Evolutionary conservation across 1,140 invertebrate genomes (phyloP), one percentile per base, ranked within the genome.

Genomic region (Propsilocerus akamusi): DNA sequence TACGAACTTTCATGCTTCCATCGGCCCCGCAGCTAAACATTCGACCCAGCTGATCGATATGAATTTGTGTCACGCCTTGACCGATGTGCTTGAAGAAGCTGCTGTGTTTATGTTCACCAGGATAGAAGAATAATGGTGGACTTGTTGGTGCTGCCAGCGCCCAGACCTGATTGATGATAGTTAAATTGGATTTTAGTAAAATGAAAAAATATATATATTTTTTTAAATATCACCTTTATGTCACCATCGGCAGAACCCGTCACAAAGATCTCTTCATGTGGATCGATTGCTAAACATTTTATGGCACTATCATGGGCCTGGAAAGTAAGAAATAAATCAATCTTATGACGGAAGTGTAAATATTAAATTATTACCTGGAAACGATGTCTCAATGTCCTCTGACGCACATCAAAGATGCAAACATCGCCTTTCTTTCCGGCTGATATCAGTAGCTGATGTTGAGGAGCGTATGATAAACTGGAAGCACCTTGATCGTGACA

Each of bases 231-330:
- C 66, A 96, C 94, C 80, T 98, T 98, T 54, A 99, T 95, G 69
- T 98, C 93, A 22, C 96, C 96, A 68, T 99, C 95, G n/a, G 91
- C 88, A 30, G 94, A 89, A 26, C 95, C 96, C 49, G 94, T 94
- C 7, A 92, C 91, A 67, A 97, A 97, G 66, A 88, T 90, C 68
- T 98, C 93, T 70, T 98, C 92, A 49, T 83, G 79, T 0, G 89
- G 87, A 72, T 98, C 92, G 10, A 97, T 72, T 26, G 91, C 84
- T 53, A 99, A 74, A 65, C 92, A 95, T 69, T 96, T 96, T 47
- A 99, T 85, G 49, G 91, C 80, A 34, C 81, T 84, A 58, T 96
- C 91, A 62, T 97, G 92, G 46, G 88, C 91, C 67, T 83, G 50
- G 2, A 51, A 54, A 34, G 1, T 41, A 5, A 17, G 7, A 2